A percentile compares a stretch with the other conserved stretches of the same genome.
phyloP scores from a whole-genome alignment of 1,140 invertebrate species.

The Halotydeus destructor region DNA sequence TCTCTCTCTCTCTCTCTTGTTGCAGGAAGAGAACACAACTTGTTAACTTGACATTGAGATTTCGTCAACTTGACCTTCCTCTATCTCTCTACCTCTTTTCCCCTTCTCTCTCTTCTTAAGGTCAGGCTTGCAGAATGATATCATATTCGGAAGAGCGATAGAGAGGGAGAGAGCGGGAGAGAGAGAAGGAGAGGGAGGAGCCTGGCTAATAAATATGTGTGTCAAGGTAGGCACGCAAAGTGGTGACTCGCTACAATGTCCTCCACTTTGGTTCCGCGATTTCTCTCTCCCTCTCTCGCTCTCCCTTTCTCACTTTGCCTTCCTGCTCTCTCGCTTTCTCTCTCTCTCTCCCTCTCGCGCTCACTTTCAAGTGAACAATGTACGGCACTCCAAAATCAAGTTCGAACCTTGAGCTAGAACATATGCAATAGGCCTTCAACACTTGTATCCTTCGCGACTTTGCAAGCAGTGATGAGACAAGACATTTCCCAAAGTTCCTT shows the following conservation, averaged over 20 bases:
- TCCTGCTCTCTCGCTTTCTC: conserved; percentile 5
- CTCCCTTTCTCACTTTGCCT: conserved; percentile 1
- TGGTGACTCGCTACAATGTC: neutral
- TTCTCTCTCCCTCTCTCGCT: conserved; percentile 8
- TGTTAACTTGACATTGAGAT: too few species aligned
- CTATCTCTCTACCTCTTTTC: too few species aligned
- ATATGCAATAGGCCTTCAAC: conserved; percentile 2
- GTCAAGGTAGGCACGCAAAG: neutral
- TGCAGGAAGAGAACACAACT: too few species aligned
- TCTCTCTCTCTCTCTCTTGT: too few species aligned
- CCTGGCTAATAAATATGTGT: too few species aligned
- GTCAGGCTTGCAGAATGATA: too few species aligned
- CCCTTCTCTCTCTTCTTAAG: too few species aligned
- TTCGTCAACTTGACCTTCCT: too few species aligned
- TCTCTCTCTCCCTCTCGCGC: conserved; percentile 13
- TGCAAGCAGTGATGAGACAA: neutral
- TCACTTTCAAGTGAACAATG: conserved; percentile 2
- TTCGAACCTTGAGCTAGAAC: too few species aligned
- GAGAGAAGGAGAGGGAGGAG: neutral
- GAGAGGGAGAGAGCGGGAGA: conserved; percentile 1
- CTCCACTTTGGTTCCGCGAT: conserved; percentile 6
- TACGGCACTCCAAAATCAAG: neutral
- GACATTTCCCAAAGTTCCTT: neutral
- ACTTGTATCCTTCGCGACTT: neutral
- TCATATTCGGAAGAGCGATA: too few species aligned